Base-by-base conservation (phyloP, 2,888 invertebrate species). In the Nemoura dubitans region DNA sequence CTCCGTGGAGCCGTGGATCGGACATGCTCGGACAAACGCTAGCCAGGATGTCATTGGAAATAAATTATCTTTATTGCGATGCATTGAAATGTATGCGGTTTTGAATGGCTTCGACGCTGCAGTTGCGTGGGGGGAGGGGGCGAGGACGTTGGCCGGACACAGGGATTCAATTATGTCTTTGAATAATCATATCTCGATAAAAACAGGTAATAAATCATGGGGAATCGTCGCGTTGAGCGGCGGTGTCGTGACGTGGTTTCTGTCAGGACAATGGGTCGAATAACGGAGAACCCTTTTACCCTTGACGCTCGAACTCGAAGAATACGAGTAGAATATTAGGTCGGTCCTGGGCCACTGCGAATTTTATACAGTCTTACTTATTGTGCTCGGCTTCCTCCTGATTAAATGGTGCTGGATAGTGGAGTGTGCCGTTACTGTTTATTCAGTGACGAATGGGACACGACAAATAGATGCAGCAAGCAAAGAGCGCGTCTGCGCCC, bases 101-200 rank as follows among this genome's bases (percentile, higher is more conserved):
- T 14, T 59, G 16, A 59, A 21, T 59, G 59, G 59, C 16, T 36
- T 36, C 36, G 21, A 59, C 10, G 21, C 59, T 59, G 36, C 36
- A 36, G 36, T 59, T 7, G 59, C 16, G 59, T 21, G 59, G 10
- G 59, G 2, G 16, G 10, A 16, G 3, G 10, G 21, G 21, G 59
- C 21, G 59, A 59, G 21, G 3, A 21, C 14, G 21, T 1, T 7
- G 59, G 59, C 59, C 21, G 59, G 14, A 59, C 59, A 59, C 16
- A 1, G 21, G 14, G 59, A 59, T 59, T 59, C 59, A 59, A 59
- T 59, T 59, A 59, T 59, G 59, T 59, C 59, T 59, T 59, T 59
- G 59, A 59, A 59, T 59, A 59, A 59, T 59, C 59, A 59, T 59
- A 59, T 59, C 21, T 59, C 59, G 59, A 59, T 59, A 59, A 59